Base-by-base conservation (phyloP, 2,113 vertebrate species). In the Gulo gulo region DNA sequence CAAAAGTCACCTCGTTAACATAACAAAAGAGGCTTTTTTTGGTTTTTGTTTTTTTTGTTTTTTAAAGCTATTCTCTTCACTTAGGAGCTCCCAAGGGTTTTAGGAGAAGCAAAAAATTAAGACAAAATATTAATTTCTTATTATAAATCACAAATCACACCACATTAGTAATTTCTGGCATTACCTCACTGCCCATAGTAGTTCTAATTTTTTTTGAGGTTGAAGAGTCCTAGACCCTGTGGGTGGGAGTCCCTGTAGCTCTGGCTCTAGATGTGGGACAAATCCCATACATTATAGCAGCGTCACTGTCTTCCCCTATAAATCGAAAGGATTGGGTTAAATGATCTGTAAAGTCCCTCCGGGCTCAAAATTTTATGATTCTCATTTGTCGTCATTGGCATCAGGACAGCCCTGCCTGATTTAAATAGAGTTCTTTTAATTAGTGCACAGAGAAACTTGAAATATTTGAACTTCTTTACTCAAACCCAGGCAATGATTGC, bases 381-480 rank as follows among this genome's bases (percentile, higher is more conserved):
- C 65, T 83, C 76, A 79, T 23, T 94, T 71, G 69, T 88, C 78
- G n/a, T 76, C 57, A 21, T 39, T 55, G 67, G 34, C 52, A 69
- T 50, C 10, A 36, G 42, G 57, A 74, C 42, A 67, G 11, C 26
- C 39, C 39, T 50, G 34, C 52, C 29, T 8, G 8, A 80, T 94
- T 95, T 89, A 95, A 92, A 92, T 15, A 57, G 34, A 89, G 20
- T 69, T 24, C 52, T 67, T 83, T 83, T 91, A 88, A 88, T 74
- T 67, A 91, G 55, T 13, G 2, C 78, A 57, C 18, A 21, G 36
- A 63, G 86, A 95, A 91, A 78, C 34, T 34, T 31, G 1, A 93
- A 85, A 93, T 71, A 21, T 88, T 94, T 96, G 29, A 6, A 67
- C 95, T 94, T 97, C 88, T 88, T 91, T 91, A 86, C 47, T 42